Evolutionary conservation across 2,797 vertebrate species (phyloP).

Genomic region (Ctenochaetus hawaiiensis): DNA sequence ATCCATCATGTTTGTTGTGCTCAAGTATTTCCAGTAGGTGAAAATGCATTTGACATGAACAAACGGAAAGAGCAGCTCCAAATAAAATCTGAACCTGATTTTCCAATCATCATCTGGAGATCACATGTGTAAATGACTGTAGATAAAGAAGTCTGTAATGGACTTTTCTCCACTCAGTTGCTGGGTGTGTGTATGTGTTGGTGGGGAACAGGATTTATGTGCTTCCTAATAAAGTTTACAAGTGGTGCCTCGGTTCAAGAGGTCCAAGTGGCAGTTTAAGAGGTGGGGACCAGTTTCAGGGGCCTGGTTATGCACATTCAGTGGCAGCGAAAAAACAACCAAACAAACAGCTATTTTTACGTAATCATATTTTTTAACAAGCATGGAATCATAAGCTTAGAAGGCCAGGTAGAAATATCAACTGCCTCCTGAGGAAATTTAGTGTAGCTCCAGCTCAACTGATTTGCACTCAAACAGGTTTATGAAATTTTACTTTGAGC

Average conservation of each 20-base stretch:
- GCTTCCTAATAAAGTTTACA: constrained; percentile 69
- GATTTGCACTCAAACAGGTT: constrained; percentile 8
- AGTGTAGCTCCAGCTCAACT: constrained; percentile 4
- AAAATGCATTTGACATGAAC: too few relatives aligned
- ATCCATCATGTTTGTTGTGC: too few relatives aligned
- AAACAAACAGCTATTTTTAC: not conserved
- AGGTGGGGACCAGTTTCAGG: constrained; percentile 9
- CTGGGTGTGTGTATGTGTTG: not conserved
- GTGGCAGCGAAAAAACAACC: constrained; percentile 6
- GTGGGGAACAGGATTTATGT: constrained; percentile 66
- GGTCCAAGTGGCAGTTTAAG: constrained; percentile 48
- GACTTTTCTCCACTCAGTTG: constrained; percentile 29
- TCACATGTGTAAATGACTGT: not conserved
- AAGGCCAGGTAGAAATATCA: constrained; percentile 2
- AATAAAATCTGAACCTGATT: too few relatives aligned
- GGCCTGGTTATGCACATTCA: constrained; percentile 6
- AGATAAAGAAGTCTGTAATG: constrained; percentile 45
- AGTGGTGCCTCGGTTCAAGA: constrained; percentile 65
- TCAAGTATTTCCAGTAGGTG: too few relatives aligned
- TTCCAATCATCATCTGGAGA: too few relatives aligned
- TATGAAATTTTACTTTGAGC: constrained; percentile 7
- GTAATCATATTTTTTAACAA: constrained; percentile 11
- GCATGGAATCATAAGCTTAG: constrained; percentile 25
- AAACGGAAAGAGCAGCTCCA: too few relatives aligned
- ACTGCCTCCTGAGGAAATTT: constrained; percentile 9